A percentile compares a stretch with the other conserved stretches of the same genome.
These are phyloP conservation scores for Amia ocellicauda DNA, from an alignment of 2,113 vertebrate species.

Conservation along the genomic window DNA sequence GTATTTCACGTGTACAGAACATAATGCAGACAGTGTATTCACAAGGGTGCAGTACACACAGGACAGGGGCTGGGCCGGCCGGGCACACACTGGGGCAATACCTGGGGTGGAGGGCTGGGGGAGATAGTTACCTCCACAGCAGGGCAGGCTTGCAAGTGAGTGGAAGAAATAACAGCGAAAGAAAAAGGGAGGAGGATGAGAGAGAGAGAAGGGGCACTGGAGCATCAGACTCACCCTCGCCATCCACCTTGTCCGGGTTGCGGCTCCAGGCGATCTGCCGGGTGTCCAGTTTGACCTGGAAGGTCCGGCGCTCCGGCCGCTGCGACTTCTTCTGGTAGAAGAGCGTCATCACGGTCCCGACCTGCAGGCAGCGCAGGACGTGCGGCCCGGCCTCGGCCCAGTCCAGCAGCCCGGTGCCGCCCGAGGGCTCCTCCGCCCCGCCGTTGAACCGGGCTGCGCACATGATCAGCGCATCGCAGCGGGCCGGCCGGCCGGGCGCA, in stretches of 20 bases:
- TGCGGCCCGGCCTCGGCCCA: constrained; percentile 60
- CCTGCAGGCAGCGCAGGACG: constrained; percentile 71
- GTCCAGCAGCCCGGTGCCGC: constrained; percentile 44
- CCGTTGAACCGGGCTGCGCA: constrained; percentile 74
- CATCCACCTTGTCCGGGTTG: constrained; percentile 73
- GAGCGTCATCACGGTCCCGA: constrained; percentile 74
- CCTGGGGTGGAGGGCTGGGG: too few species aligned
- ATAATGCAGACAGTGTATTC: too few species aligned
- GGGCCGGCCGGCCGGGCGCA: too few species aligned
- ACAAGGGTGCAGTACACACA: too few species aligned
- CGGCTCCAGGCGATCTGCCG: constrained; percentile 75
- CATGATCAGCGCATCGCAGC: constrained; percentile 68
- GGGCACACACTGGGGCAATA: too few species aligned
- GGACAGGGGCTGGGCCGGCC: too few species aligned
- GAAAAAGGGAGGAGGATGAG: neutral
- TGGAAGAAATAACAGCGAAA: neutral
- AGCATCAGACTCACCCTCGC: constrained; percentile 64
- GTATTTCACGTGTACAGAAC: too few species aligned
- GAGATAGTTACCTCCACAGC: too few species aligned
- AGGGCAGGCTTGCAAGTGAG: too few species aligned
- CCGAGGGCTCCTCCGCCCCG: constrained; percentile 60
- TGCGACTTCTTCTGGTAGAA: constrained; percentile 85
- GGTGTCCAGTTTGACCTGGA: constrained; percentile 71
- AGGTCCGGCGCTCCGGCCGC: constrained; percentile 75
- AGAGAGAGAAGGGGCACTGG: neutral